These are phyloP conservation scores for Brienomyrus brachyistius DNA, from an alignment of 2,113 vertebrate genomes.

Conservation along the genomic window DNA sequence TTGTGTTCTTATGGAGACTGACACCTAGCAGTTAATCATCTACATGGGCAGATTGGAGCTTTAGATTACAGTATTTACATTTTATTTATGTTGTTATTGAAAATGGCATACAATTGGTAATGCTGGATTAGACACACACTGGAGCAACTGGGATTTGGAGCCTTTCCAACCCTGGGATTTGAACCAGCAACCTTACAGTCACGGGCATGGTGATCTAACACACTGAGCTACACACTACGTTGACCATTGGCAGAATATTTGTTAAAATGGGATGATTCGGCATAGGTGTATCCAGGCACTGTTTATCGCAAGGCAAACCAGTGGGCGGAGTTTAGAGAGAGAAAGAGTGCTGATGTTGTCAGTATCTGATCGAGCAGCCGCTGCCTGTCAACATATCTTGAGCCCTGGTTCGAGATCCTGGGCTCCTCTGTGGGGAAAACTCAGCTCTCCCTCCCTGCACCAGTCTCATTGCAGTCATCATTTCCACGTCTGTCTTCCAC, in stretches of 20 bases:
- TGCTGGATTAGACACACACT: not conserved
- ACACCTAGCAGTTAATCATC: not conserved
- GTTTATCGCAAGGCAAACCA: not conserved
- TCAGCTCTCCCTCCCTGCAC: not conserved
- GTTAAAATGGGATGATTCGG: not conserved
- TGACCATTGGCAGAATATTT: not conserved
- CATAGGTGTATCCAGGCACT: not conserved
- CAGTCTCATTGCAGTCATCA: not conserved
- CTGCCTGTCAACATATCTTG: not conserved
- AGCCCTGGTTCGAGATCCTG: not conserved
- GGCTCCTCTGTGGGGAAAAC: not conserved
- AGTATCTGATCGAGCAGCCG: not conserved
- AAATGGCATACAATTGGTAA: not conserved
- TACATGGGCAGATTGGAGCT: not conserved
- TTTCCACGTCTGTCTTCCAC: not conserved
- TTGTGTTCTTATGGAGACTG: not conserved
- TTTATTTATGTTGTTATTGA: not conserved
- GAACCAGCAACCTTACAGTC: not conserved
- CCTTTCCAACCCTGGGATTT: not conserved
- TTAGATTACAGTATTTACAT: not conserved
- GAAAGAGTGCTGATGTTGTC: not conserved
- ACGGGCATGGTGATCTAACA: not conserved
- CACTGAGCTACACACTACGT: not conserved
- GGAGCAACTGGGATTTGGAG: not conserved
- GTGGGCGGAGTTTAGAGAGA: not conserved